A percentile compares a stretch with the other conserved stretches of the same genome.
Evolutionary conservation across 2,888 invertebrate species (phyloP).

Genomic region (Cyrtodaria siliqua): DNA sequence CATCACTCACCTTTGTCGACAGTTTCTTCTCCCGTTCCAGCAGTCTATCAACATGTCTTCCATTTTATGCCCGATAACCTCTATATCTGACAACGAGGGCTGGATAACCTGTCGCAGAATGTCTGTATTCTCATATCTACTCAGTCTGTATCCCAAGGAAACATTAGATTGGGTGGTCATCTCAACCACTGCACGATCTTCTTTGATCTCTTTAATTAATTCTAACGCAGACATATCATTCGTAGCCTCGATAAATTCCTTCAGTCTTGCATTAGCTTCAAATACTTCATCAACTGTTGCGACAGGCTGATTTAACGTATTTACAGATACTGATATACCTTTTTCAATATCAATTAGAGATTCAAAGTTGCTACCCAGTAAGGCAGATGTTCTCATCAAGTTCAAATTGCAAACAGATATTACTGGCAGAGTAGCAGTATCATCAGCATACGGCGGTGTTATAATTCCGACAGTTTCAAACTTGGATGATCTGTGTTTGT

Average conservation of each 20-base stretch:
- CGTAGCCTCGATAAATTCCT: neutral
- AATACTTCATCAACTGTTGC: constrained; percentile 1
- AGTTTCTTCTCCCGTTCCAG: constrained; percentile 6
- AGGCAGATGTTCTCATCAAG: constrained; percentile 10
- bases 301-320: too few species aligned
- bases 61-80: constrained; percentile 4
- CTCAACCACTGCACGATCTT: constrained; percentile 21
- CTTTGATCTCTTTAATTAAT: constrained; percentile 9
- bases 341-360: constrained; percentile 7
- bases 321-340: too few species aligned
- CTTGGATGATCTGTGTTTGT: neutral
- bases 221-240: neutral
- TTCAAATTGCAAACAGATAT: constrained; percentile 30
- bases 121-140: constrained; percentile 2
- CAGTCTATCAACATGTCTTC: constrained; percentile 8
- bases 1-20: constrained; percentile 6
- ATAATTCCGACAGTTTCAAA: neutral
- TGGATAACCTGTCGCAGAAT: constrained; percentile 11
- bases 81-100: neutral
- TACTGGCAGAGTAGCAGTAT: neutral
- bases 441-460: neutral
- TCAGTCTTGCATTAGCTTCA: constrained; percentile 15
- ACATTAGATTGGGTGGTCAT: constrained; percentile 3
- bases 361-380: constrained; percentile 7
- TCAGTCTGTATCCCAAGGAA: constrained; percentile 16